Percentiles rank a stretch among this genome's conserved stretches.
These are phyloP conservation scores for Leptarthrus brevirostris DNA, from an alignment of 2,888 invertebrate species.

Conservation along the genomic window DNA sequence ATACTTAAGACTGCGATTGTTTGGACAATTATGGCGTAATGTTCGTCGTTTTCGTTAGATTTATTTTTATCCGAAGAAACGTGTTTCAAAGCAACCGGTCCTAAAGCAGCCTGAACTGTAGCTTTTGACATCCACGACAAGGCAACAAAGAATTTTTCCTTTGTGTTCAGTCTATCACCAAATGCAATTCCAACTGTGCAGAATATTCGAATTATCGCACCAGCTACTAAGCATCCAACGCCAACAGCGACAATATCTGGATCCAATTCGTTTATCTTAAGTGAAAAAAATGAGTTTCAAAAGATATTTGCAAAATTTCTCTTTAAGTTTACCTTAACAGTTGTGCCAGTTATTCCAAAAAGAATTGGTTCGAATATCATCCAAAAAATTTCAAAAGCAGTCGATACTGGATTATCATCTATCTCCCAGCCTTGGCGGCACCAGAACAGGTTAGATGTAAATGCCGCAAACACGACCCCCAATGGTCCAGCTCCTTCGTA, in stretches of 20 bases:
- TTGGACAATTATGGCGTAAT: conserved; percentile 78
- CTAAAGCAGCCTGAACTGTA: conserved; percentile 94
- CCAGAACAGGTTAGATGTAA: conserved; percentile 86
- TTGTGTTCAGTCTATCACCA: conserved; percentile 83
- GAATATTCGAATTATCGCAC: conserved; percentile 75
- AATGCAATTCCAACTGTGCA: conserved; percentile 77
- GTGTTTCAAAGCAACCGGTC: conserved; percentile 79
- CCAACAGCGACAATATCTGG: conserved; percentile 77
- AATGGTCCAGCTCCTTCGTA: conserved; percentile 81
- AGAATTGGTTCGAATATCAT: conserved; percentile 95
- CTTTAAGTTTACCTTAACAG: conserved; percentile 77
- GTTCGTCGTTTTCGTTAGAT: conserved; percentile 68
- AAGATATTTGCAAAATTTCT: neutral
- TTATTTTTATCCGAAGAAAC: conserved; percentile 66
- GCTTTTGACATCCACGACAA: conserved; percentile 97
- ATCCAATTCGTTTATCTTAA: conserved; percentile 76
- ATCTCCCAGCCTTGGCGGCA: conserved; percentile 85
- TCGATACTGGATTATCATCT: conserved; percentile 87
- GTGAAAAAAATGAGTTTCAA: neutral
- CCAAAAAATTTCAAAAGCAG: conserved; percentile 93
- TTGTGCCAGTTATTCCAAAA: conserved; percentile 92
- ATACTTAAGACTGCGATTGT: conserved; percentile 85
- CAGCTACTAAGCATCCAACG: conserved; percentile 75
- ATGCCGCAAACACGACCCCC: conserved; percentile 84
- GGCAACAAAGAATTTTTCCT: conserved; percentile 91